These are phyloP conservation scores for Serripes groenlandicus DNA, from an alignment of 2,888 invertebrate species.

Conservation along the genomic window DNA sequence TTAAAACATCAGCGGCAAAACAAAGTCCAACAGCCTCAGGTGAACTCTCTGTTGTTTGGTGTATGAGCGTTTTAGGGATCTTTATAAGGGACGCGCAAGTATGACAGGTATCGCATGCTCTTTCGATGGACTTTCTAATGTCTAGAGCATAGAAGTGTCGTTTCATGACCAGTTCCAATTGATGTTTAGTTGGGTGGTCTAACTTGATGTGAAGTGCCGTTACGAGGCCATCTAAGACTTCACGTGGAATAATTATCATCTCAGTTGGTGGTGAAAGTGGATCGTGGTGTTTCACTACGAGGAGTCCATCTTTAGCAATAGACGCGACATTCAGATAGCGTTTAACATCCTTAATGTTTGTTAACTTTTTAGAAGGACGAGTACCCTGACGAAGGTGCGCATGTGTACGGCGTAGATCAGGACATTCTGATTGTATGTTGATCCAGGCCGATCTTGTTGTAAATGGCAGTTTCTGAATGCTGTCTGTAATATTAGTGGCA, in stretches of 20 bases:
- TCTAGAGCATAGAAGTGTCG: conserved; percentile 66
- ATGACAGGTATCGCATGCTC: conserved; percentile 24
- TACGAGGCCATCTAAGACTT: conserved; percentile 16
- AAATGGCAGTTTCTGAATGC: conserved; percentile 47
- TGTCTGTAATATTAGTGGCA: conserved; percentile 28
- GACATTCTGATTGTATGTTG: conserved; percentile 62
- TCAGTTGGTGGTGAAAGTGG: no score
- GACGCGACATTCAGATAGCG: conserved; percentile 56
- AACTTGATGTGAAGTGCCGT: conserved; percentile 29
- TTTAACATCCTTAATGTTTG: no score
- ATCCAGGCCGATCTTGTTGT: conserved; percentile 64
- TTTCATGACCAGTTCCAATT: conserved; percentile 42
- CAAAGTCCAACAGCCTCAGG: no score
- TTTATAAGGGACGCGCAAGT: conserved; percentile 33
- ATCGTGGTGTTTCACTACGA: conserved; percentile 18
- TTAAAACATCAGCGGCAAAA: no score
- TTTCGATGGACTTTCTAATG: conserved; percentile 46
- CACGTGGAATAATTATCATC: conserved; percentile 19
- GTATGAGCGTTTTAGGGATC: no score
- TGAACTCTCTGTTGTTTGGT: no score
- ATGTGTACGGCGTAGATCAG: conserved; percentile 66
- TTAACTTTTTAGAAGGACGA: no score
- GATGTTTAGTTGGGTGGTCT: conserved; percentile 59
- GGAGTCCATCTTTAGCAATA: conserved; percentile 57
- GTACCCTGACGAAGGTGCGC: conserved; percentile 70